Evolutionary conservation across 2,888 invertebrate species (phyloP), one percentile per base, ranked within the genome.

Genomic region (Melanargia galathea): DNA sequence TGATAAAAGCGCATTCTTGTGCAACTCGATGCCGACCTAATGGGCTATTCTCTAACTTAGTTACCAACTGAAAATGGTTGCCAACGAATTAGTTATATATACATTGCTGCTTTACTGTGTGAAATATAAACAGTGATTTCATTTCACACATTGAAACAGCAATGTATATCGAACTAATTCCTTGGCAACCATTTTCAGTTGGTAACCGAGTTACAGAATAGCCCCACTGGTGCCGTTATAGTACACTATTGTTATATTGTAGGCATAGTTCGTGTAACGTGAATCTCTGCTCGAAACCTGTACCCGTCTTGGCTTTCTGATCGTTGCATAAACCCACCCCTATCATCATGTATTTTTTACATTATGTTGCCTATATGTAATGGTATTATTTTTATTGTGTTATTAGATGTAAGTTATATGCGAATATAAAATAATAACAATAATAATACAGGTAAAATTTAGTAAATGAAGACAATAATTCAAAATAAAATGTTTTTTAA

Each of bases 241-340:
- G n/a, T n/a, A n/a, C n/a, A n/a, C n/a, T n/a, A n/a, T n/a, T n/a
- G n/a, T n/a, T 35, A 20, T 20, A 30, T 26, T 45, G 16, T 45
- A 65, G 63, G 22, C 38, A 51, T 38, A 11, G 24, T 43, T 38
- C 10, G 26, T 51, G 20, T 5, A 8, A 43, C 30, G 40, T 26
- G 22, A 83, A 86, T 89, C 88, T 89, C 88, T 88, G 88, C 86
- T 87, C 85, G 75, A 73, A 70, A 75, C 73, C 72, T 71, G 67
- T 64, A 64, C 68, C 66, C 62, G 66, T 72, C 66, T 72, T 69
- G 70, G 65, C 70, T 67, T 72, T 71, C 62, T 68, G 61, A 69
- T 73, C 71, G 68, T 78, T 71, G 74, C 87, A 87, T 89, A 87
- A 89, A 88, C 90, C 90, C 90, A 89, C 89, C 84, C 82, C 82